phyloP scores from a whole-genome alignment of 1,140 invertebrate genomes.

The Lepidurus packardi region DNA sequence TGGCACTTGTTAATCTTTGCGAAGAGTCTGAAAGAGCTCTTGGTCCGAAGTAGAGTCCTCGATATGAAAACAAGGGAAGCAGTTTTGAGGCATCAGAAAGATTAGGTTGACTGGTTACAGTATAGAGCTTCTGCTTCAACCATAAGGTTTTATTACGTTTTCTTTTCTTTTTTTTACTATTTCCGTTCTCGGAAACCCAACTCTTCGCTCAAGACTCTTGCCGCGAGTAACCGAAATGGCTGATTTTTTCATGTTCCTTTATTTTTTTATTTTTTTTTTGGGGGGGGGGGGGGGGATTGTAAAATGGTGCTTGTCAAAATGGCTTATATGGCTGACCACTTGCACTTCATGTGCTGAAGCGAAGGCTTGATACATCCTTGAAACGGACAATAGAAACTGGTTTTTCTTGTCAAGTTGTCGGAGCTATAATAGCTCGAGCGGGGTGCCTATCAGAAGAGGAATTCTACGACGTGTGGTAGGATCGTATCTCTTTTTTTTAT shows the following conservation, averaged over 20 bases:
- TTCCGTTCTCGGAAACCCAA: neutral
- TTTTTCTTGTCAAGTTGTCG: neutral
- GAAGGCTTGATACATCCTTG: constrained; percentile 8
- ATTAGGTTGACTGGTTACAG: neutral
- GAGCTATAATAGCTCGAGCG: neutral
- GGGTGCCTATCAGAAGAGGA: neutral
- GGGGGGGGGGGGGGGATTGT: neutral
- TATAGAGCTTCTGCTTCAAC: neutral
- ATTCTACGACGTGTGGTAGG: neutral
- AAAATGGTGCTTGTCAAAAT: constrained; percentile 5
- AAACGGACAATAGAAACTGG: constrained; percentile 18
- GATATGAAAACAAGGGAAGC: too few relatives aligned
- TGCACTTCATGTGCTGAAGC: neutral
- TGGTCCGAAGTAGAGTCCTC: neutral
- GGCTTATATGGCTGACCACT: constrained; percentile 5
- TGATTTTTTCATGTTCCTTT: neutral
- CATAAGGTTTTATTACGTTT: neutral
- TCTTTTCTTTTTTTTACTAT: neutral
- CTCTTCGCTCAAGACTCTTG: neutral
- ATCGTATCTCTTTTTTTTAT: neutral
- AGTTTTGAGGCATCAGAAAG: neutral
- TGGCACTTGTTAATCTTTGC: neutral
- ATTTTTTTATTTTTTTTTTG: neutral
- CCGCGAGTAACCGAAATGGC: neutral
- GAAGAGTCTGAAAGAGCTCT: neutral